Base-by-base conservation (phyloP, 2,797 vertebrate genomes). In the Tadarida brasiliensis region DNA sequence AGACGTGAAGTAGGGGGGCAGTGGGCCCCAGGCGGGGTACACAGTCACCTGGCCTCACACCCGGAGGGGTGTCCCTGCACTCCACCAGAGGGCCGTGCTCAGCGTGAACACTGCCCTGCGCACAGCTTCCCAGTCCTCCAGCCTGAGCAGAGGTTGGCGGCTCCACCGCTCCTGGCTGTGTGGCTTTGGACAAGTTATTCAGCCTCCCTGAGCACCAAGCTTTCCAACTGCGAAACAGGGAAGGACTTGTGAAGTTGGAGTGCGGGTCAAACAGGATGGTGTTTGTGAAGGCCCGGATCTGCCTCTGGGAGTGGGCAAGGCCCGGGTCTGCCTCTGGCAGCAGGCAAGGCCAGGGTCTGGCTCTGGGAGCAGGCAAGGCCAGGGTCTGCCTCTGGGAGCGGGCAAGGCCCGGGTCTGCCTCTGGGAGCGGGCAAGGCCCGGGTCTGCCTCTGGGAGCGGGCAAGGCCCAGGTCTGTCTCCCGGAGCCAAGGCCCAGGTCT, bases 171-270 rank as follows among this genome's bases (percentile, higher is more conserved):
- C 67, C 12, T 30, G 10, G 24, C 84, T 63, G 28, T 44, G 80
- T 39, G 54, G 24, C 57, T 61, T 77, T 19, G 15, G 33, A 20
- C 4, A 47, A 54, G 35, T 78, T 59, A 28, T 76, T 68, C 30
- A 74, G 67, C 35, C 63, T 91, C 94, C 87, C 65, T 68, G 65
- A 63, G 47, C 39, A 65, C 59, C 88, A 90, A 65, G n/a, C 6
- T 80, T 80, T 20, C 78, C 39, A 28, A n/a, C 20, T 24, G 22
- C 26, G 49, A 81, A 77, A 71, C 20, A 22, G 26, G 47, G 24
- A 54, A 54, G 44, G 26, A 17, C 22, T 73, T 30, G 22, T 12
- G 28, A 54, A 28, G 19, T 4, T 39, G 24, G 22, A 2, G 30
- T 9, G 35, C 88, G 33, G 47, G 30, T n/a, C 76, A 35, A 51